A percentile compares a stretch with the other conserved stretches of the same genome.
Evolutionary conservation across 2,888 invertebrate genomes (phyloP).

Genomic region (Isoperla grammatica): DNA sequence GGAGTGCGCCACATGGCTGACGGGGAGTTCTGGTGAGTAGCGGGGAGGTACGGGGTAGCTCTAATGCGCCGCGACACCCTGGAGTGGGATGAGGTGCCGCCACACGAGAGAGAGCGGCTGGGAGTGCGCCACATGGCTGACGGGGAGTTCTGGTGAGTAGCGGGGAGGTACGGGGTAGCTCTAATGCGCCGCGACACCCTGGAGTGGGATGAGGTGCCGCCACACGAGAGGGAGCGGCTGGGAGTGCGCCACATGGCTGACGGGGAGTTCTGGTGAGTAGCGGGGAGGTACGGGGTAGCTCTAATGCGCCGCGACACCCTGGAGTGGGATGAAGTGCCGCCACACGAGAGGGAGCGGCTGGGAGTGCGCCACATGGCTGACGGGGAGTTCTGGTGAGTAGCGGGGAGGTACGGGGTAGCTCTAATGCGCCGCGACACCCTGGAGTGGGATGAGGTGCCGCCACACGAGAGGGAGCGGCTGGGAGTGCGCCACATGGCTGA

Average conservation of each 20-base stretch:
- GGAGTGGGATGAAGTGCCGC: slow-evolving; percentile 72
- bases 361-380: slow-evolving; percentile 57
- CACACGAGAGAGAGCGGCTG: slow-evolving; percentile 66
- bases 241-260: slow-evolving; percentile 57
- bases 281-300: too few species aligned
- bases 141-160: slow-evolving; percentile 65
- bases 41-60: slow-evolving; percentile 66
- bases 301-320: slow-evolving; percentile 53
- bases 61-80: slow-evolving; percentile 57
- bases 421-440: slow-evolving; percentile 57
- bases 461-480: slow-evolving; percentile 66
- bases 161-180: slow-evolving; percentile 63
- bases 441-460: slow-evolving; percentile 72
- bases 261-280: slow-evolving; percentile 64
- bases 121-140: slow-evolving; percentile 57
- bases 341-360: slow-evolving; percentile 66
- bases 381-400: slow-evolving; percentile 69
- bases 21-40: slow-evolving; percentile 71
- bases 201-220: slow-evolving; percentile 72
- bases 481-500: slow-evolving; percentile 57
- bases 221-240: slow-evolving; percentile 66
- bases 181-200: slow-evolving; percentile 63
- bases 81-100: slow-evolving; percentile 64
- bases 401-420: too few species aligned
- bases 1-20: slow-evolving; percentile 57